These are phyloP conservation scores for Enteromius argenteus DNA, from an alignment of 2,797 vertebrate species.

Conservation along the genomic window DNA sequence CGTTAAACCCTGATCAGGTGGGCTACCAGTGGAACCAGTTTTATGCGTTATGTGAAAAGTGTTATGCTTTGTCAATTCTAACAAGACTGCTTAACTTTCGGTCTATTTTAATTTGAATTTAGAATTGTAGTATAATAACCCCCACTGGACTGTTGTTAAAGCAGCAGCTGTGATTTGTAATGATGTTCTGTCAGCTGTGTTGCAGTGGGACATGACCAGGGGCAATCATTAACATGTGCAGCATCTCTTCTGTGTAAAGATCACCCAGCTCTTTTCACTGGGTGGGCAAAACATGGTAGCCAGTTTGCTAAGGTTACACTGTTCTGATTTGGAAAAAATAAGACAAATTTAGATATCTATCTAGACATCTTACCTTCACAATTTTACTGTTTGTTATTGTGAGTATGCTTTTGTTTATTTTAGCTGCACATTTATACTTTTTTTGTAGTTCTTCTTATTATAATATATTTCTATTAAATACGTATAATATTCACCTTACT, in stretches of 20 bases:
- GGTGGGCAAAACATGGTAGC: not conserved
- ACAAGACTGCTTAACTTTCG: not conserved
- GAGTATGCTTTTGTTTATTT: not conserved
- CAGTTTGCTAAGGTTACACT: not conserved
- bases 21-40: not conserved
- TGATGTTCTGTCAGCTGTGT: conserved; percentile 26
- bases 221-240: conserved; percentile 17
- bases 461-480: not conserved
- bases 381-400: not conserved
- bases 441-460: not conserved
- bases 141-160: not conserved
- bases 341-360: not conserved
- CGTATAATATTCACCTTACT: not conserved
- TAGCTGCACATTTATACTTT: not conserved
- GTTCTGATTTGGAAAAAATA: not conserved
- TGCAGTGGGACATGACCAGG: conserved; percentile 25
- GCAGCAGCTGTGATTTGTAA: conserved; percentile 16
- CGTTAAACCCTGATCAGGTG: not conserved
- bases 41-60: no score
- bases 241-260: conserved; percentile 48
- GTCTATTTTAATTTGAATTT: not conserved
- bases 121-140: not conserved
- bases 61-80: not conserved
- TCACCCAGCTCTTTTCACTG: conserved; percentile 35
- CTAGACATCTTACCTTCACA: not conserved